Evolutionary conservation across 2,797 vertebrate genomes (phyloP).

Genomic region (Miichthys miiuy): DNA sequence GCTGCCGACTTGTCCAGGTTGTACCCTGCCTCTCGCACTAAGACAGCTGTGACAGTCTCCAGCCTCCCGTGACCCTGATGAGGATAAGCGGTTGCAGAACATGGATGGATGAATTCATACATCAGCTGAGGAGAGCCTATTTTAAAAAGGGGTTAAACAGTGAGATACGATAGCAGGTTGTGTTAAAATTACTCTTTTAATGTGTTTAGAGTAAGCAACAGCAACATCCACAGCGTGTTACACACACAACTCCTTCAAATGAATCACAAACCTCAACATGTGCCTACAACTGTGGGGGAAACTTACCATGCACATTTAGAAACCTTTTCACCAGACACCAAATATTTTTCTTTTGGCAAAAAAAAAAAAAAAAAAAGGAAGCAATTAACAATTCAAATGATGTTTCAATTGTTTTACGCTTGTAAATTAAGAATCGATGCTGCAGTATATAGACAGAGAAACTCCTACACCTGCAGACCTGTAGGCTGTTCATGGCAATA

Average conservation of each 20-base stretch:
- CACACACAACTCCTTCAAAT: conserved; percentile 66
- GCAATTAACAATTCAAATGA: conserved; percentile 31
- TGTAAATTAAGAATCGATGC: conserved; percentile 50
- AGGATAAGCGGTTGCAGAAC: too few species aligned
- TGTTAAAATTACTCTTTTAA: conserved; percentile 72
- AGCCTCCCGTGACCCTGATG: too few species aligned
- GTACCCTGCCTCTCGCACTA: too few species aligned
- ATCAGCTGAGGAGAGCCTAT: background rate
- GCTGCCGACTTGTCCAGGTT: too few species aligned
- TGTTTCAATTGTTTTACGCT: conserved; percentile 29
- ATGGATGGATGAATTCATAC: background rate
- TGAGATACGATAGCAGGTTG: conserved; percentile 15
- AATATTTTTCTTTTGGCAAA: conserved; percentile 15
- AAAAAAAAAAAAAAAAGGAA: conserved; percentile 1
- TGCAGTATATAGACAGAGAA: conserved; percentile 42
- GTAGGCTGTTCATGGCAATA: conserved; percentile 48
- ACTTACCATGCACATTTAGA: conserved; percentile 45
- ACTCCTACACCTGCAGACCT: conserved; percentile 43
- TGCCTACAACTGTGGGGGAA: conserved; percentile 35
- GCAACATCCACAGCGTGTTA: conserved; percentile 66
- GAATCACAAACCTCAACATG: conserved; percentile 53
- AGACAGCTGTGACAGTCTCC: too few species aligned
- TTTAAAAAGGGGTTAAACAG: background rate
- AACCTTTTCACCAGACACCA: conserved; percentile 36
- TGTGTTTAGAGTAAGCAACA: conserved; percentile 63